These are phyloP conservation scores for Drosophila watanabei DNA, from an alignment of 1,140 invertebrate genomes.

Conservation along the genomic window DNA sequence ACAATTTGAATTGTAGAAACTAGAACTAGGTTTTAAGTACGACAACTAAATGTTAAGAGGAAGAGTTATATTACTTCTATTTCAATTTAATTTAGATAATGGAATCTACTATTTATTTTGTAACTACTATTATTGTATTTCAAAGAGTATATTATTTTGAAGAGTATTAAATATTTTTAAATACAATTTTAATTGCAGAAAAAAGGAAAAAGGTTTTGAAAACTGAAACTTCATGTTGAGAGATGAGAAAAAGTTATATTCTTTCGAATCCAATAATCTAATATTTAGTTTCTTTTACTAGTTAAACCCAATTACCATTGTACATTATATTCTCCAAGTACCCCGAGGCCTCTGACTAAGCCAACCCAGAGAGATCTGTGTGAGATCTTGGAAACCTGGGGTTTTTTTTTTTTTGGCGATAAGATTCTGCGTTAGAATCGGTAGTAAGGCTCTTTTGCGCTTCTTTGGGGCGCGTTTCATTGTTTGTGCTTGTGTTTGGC, in stretches of 20 bases:
- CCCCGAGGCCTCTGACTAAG: constrained; percentile 20
- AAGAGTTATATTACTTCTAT: neutral
- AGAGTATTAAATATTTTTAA: no score
- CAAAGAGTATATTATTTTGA: no score
- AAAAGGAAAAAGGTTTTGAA: no score
- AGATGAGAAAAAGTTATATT: no score
- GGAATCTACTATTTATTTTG: no score
- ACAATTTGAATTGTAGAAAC: no score
- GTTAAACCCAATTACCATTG: neutral
- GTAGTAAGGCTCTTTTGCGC: constrained; percentile 1
- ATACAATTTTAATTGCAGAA: no score
- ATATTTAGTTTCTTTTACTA: neutral
- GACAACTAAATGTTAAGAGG: neutral
- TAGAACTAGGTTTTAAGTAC: neutral
- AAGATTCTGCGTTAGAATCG: constrained; percentile 43
- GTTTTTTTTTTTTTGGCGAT: constrained; percentile 20
- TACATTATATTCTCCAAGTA: neutral
- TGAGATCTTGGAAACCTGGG: constrained; percentile 1
- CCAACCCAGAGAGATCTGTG: neutral
- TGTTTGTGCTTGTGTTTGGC: constrained; percentile 30
- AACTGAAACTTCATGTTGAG: no score
- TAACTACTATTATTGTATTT: no score
- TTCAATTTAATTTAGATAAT: neutral
- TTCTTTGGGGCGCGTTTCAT: constrained; percentile 11
- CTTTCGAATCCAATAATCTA: no score